Evolutionary conservation across 1,140 invertebrate species (phyloP), one percentile per base, ranked within the genome.

Genomic region (Drosophila leontia): DNA sequence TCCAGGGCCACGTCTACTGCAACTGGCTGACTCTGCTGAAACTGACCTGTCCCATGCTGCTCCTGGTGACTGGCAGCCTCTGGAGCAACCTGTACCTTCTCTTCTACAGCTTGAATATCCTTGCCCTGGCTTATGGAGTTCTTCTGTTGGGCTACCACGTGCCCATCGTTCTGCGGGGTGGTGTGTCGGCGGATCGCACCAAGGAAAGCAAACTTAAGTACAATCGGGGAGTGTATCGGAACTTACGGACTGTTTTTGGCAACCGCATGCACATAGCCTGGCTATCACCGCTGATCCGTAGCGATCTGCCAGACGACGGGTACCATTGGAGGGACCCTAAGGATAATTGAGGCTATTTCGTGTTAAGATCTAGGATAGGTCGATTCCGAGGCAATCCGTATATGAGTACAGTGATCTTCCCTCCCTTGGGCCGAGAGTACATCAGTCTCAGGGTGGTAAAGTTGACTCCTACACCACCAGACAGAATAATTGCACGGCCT

Each of bases 201-300:
- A 45, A 55, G 15, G 74, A 70, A 13, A 68, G 78, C 15, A 45
- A 71, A 26, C 74, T 65, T 15, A 60, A 55, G 1, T 98, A 97
- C 91, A 93, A 97, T 90, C 93, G 97, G 93, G 93, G 95, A 68
- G 96, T 97, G 13, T 94, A 93, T 86, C 94, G 84, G 94, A 62
- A 98, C 93, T 85, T 98, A 5, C 93, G 93, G 68, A 94, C 94
- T 61, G 94, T 96, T 9, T 95, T 98, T 91, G 97, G 97, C 15
- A 91, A 94, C 39, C 95, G 94, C 51, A 98, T 96, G 97, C 95
- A 96, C 78, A 91, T 96, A 32, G 94, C 95, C 12, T 95, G 96
- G 94, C 39, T 98, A 5, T 96, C 95, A 77, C 97, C 97, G 4
- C 96, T 97, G 91, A 93, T 98, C 35, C 79, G 93, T n/a, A 98